Evolutionary conservation across 2,888 invertebrate species (phyloP), one percentile per base, ranked within the genome.

Genomic region (Sphaerophoria taeniata): DNA sequence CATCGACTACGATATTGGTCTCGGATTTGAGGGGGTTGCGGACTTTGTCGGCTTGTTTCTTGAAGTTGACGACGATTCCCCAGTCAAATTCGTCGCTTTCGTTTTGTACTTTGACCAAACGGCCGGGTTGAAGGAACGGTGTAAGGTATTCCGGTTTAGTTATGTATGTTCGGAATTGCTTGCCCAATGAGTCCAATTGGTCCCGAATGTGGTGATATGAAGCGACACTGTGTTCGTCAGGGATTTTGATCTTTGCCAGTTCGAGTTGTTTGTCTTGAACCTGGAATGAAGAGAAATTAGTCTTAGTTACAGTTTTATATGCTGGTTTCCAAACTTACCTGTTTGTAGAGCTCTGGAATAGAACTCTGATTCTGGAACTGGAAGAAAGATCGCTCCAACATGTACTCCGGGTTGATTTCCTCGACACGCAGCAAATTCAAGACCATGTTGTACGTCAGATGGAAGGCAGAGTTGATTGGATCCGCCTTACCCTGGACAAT

Each of bases 371-470:
- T 99, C 93, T 99, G 99, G 90, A 99, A 99, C 92, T 99, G 99
- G 92, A 96, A 98, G 93, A 99, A 99, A 88, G 98, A 98, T 86
- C 98, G 94, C 90, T 99, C 99, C 90, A 99, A 93, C 98, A 99
- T 99, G 90, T 98, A 99, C 92, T 99, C 99, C 0, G 99, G 99
- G 93, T 99, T 99, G 73, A 99, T 99, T 93, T 99, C 99, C 92
- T 99, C 99, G 0, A 99, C 99, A 88, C 99, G 93, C 87, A 99
- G 93, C 87, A 99, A 93, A 94, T 99, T 96, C 75, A 98, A 92
- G 4, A 99, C 99, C 99, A 99, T 99, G 91, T 99, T 99, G 92
- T 99, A 99, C 0, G 99, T 99, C 80, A 99, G 94, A 92, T 99
- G 99, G 93, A 99, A 99, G 0, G 99, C 99, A 0, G 99, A 99